These are phyloP conservation scores for Drosophila orosa DNA, from an alignment of 1,140 invertebrate species.

Conservation along the genomic window DNA sequence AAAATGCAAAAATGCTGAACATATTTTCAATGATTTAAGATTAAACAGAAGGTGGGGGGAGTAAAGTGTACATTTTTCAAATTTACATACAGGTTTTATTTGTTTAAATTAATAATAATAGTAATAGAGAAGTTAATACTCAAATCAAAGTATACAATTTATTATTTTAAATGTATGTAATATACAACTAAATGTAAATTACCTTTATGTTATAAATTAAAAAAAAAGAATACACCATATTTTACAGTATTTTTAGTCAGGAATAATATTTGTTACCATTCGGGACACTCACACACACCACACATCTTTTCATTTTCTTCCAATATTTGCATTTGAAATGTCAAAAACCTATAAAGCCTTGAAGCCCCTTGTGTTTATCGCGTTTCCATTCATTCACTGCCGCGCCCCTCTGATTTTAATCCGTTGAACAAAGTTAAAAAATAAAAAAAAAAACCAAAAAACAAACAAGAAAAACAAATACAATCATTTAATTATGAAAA, in stretches of 20 bases:
- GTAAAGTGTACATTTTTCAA: not conserved
- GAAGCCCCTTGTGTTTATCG: constrained; percentile 7
- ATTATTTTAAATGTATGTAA: not conserved
- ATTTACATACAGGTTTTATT: not conserved
- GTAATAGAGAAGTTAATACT: not conserved
- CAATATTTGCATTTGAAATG: constrained; percentile 24
- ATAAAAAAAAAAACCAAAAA: no score
- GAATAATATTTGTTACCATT: no score
- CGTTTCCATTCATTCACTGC: constrained; percentile 1
- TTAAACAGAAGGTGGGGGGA: not conserved
- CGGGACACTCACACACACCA: no score
- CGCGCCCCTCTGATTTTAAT: not conserved
- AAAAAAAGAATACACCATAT: no score
- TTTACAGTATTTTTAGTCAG: no score
- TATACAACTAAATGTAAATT: not conserved
- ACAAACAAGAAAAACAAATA: constrained; percentile 7
- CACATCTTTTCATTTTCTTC: constrained; percentile 1
- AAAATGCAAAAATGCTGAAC: not conserved
- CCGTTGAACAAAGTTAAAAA: not conserved
- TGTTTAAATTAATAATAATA: not conserved
- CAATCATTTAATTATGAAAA: constrained; percentile 70
- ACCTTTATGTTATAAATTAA: no score
- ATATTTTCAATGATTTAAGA: constrained; percentile 1
- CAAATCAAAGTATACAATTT: not conserved
- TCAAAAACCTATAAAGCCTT: not conserved